phyloP scores from a whole-genome alignment of 2,888 invertebrate species.

The Troides oblongomaculatus region DNA sequence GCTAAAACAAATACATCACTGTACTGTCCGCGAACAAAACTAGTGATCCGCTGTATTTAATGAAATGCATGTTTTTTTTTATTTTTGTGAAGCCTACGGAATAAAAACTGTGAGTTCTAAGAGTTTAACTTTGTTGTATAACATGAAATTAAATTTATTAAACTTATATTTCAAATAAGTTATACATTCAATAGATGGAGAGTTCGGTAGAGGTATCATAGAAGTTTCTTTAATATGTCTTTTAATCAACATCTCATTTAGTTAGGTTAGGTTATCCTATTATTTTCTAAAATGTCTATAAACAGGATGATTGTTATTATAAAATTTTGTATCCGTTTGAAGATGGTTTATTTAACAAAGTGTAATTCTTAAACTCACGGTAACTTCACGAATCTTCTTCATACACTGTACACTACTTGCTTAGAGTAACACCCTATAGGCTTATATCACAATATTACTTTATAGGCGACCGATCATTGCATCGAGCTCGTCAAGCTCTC shows the following conservation, averaged over 20 bases:
- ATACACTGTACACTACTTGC: conserved; percentile 34
- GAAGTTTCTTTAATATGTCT: neutral
- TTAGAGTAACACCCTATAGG: conserved; percentile 57
- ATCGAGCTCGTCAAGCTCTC: conserved; percentile 73
- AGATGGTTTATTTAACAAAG: conserved; percentile 13
- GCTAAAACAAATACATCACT: conserved; percentile 49
- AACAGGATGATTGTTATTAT: neutral
- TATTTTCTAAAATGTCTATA: neutral
- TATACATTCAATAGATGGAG: neutral
- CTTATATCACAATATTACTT: conserved; percentile 52
- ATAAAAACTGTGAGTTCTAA: conserved; percentile 38
- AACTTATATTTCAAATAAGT: neutral
- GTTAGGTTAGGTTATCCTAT: neutral
- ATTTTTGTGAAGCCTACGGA: conserved; percentile 49
- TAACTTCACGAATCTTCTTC: conserved; percentile 7
- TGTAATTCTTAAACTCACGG: conserved; percentile 26
- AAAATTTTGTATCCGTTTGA: neutral
- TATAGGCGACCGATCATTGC: conserved; percentile 77
- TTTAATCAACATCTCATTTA: neutral
- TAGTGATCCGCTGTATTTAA: conserved; percentile 47
- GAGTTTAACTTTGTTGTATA: conserved; percentile 30
- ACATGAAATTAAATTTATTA: conserved; percentile 3
- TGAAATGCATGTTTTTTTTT: conserved; percentile 58
- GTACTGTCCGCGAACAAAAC: conserved; percentile 51
- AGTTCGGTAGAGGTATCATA: neutral